Evolutionary conservation across 2,113 vertebrate species (phyloP).

Genomic region (Sorex fumeus): DNA sequence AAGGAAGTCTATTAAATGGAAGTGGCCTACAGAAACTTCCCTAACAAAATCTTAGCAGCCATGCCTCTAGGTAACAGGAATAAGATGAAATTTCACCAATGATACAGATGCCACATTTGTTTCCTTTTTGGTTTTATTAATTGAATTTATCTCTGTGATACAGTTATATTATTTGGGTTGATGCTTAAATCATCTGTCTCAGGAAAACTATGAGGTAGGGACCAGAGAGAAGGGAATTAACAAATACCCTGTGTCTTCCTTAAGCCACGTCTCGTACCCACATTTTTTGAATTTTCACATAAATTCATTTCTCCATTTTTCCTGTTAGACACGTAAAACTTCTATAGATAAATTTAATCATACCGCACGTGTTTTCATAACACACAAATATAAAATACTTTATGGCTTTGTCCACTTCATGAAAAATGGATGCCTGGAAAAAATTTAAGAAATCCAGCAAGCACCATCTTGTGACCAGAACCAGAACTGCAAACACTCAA

Average conservation of each 20-base stretch:
- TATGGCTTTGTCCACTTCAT: slow-evolving; percentile 65
- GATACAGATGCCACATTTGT: not conserved
- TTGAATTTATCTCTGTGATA: not conserved
- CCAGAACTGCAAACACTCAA: slow-evolving; percentile 64
- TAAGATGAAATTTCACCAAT: slow-evolving; percentile 12
- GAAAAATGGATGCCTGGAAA: slow-evolving; percentile 62
- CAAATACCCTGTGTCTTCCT: not conserved
- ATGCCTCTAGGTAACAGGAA: slow-evolving; percentile 26
- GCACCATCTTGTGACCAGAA: slow-evolving; percentile 74
- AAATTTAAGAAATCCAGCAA: slow-evolving; percentile 53
- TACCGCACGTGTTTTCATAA: not conserved
- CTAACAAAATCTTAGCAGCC: not conserved
- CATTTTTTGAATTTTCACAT: not conserved
- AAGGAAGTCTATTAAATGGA: slow-evolving; percentile 28
- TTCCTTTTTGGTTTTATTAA: slow-evolving; percentile 16
- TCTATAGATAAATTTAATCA: slow-evolving; percentile 31
- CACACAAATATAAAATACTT: slow-evolving; percentile 58
- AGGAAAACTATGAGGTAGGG: slow-evolving; percentile 22
- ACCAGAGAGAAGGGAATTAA: slow-evolving; percentile 50
- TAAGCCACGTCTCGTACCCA: not conserved
- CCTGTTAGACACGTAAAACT: not conserved
- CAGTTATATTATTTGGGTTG: slow-evolving; percentile 12
- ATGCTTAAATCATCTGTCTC: slow-evolving; percentile 20
- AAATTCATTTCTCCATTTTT: not conserved
- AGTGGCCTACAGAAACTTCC: slow-evolving; percentile 23